phyloP scores from a whole-genome alignment of 2,888 invertebrate species.

The Drosophila neutralis region DNA sequence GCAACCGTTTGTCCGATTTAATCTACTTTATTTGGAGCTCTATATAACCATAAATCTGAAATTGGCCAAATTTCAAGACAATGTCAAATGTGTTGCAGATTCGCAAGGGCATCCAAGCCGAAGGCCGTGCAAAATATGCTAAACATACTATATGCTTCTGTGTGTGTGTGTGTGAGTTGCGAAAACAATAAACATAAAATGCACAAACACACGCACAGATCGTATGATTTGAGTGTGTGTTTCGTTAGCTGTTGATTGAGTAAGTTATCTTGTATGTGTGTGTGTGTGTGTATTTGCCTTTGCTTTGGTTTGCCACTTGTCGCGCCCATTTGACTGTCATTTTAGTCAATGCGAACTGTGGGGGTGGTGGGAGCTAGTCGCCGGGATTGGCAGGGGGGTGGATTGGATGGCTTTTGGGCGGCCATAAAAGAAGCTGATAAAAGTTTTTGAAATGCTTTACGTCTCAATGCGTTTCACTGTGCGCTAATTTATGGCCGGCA shows the following conservation, averaged over 20 bases:
- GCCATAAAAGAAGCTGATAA: slow-evolving; percentile 64
- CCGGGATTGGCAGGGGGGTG: neutral
- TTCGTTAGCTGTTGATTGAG: neutral
- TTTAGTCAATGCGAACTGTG: slow-evolving; percentile 57
- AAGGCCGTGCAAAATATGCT: slow-evolving; percentile 31
- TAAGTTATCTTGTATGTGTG: neutral
- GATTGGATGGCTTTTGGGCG: neutral
- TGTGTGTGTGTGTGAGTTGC: slow-evolving; percentile 28
- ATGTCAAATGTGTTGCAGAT: slow-evolving; percentile 32
- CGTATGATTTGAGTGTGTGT: slow-evolving; percentile 20
- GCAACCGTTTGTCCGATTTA: neutral
- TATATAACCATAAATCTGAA: slow-evolving; percentile 35
- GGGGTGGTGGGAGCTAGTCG: neutral
- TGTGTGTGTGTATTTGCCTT: slow-evolving; percentile 6
- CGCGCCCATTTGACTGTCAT: slow-evolving; percentile 64
- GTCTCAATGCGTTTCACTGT: slow-evolving; percentile 53
- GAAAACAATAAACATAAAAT: slow-evolving; percentile 73
- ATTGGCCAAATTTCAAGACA: slow-evolving; percentile 21
- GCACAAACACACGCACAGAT: slow-evolving; percentile 47
- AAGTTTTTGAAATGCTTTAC: slow-evolving; percentile 60
- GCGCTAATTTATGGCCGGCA: slow-evolving; percentile 66
- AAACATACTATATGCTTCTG: neutral
- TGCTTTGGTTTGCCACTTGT: slow-evolving; percentile 50
- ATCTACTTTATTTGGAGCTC: slow-evolving; percentile 10
- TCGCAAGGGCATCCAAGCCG: slow-evolving; percentile 7